phyloP scores from a whole-genome alignment of 1,140 invertebrate genomes.

The Drosophila murphyi region DNA sequence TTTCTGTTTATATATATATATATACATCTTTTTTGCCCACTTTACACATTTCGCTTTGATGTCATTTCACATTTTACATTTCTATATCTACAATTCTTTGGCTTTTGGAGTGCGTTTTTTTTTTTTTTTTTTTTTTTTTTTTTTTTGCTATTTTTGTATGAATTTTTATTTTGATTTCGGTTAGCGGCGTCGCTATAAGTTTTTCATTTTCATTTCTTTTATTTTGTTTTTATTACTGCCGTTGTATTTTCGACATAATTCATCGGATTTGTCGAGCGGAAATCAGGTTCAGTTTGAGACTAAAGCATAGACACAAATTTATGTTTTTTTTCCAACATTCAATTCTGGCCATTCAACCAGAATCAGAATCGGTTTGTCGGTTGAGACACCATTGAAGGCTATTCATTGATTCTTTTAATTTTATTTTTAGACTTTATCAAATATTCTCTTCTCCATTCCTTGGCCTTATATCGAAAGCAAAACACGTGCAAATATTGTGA shows the following conservation, averaged over 20 bases:
- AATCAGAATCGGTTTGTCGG: neutral
- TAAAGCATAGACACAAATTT: neutral
- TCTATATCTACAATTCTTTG: conserved; percentile 37
- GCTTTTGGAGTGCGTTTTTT: conserved; percentile 47
- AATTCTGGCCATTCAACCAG: conserved; percentile 9
- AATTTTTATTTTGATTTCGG: conserved; percentile 62
- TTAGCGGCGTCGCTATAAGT: conserved; percentile 21
- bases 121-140: conserved; percentile 16
- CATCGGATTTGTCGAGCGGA: conserved; percentile 62
- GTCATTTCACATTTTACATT: conserved; percentile 44
- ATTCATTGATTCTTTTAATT: neutral
- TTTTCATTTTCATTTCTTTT: conserved; percentile 12
- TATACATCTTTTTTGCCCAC: conserved; percentile 17
- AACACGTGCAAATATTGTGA: no score
- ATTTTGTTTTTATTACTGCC: conserved; percentile 24
- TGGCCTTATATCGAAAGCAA: no score
- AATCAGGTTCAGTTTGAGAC: conserved; percentile 56
- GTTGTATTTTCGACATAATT: conserved; percentile 62
- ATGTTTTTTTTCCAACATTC: neutral
- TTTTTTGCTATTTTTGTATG: conserved; percentile 37
- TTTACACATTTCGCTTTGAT: conserved; percentile 45
- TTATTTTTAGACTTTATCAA: neutral
- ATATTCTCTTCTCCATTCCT: no score
- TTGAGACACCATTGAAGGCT: neutral
- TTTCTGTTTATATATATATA: no score